Conservation (phyloP, 2,797 vertebrate genomes). For the Lithobates sylvaticus region DNA sequence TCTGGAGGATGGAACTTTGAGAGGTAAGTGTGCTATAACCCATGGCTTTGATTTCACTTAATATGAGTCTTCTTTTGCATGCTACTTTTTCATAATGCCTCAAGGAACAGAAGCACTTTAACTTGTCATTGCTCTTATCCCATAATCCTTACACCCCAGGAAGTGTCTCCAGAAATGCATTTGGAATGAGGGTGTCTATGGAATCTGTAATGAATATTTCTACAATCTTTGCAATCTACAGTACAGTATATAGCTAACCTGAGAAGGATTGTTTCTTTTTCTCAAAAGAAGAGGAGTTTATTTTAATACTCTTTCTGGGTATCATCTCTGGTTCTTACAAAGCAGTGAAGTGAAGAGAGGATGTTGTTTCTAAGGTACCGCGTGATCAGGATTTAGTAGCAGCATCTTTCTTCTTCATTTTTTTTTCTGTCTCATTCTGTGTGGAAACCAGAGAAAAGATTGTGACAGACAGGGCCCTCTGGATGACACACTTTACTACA, state of each 20-base stretch:
- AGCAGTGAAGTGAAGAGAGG: constrained; percentile 3
- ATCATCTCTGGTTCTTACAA: constrained; percentile 10
- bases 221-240: too few species aligned
- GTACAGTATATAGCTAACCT: too few species aligned
- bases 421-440: constrained; percentile 27
- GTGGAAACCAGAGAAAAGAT: constrained; percentile 34
- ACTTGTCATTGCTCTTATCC: background rate
- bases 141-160: background rate
- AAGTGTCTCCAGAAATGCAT: background rate
- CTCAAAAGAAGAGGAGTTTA: background rate
- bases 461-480: constrained; percentile 61
- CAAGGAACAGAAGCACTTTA: too few species aligned
- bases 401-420: constrained; percentile 7
- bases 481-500: constrained; percentile 62
- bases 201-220: background rate
- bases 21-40: too few species aligned
- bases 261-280: background rate
- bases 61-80: too few species aligned
- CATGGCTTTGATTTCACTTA: too few species aligned
- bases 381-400: constrained; percentile 19
- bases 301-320: constrained; percentile 20
- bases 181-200: background rate
- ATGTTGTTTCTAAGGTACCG: constrained; percentile 30
- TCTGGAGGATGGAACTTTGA: too few species aligned
- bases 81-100: too few species aligned